phyloP scores from a whole-genome alignment of 2,797 vertebrate genomes.

The Leucoraja ocellata region DNA sequence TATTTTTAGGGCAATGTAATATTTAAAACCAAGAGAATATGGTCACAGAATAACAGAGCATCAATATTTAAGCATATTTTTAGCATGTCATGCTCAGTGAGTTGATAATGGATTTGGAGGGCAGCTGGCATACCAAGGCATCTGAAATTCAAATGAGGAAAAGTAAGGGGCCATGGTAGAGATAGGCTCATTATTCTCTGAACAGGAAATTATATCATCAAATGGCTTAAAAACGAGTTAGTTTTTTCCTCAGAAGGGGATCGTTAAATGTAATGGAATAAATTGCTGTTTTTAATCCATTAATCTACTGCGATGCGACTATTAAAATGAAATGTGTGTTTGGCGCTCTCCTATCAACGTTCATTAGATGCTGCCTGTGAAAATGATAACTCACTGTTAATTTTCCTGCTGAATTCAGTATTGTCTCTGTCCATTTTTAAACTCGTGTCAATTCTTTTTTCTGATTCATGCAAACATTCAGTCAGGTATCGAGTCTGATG shows the following conservation, averaged over 20 bases:
- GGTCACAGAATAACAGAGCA: conserved; percentile 8
- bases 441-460: background rate
- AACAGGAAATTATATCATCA: background rate
- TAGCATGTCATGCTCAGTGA: background rate
- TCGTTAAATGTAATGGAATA: background rate
- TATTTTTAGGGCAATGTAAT: conserved; percentile 30
- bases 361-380: background rate
- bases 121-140: background rate
- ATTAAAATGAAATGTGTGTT: background rate
- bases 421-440: background rate
- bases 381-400: background rate
- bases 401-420: background rate
- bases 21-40: background rate
- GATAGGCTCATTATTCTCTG: background rate
- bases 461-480: background rate
- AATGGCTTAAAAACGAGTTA: background rate
- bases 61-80: conserved; percentile 27
- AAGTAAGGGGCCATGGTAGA: background rate
- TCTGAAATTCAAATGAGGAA: background rate
- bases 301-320: background rate
- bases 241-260: background rate
- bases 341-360: no score
- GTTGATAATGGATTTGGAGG: background rate
- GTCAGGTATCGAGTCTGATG: background rate
- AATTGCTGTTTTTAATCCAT: conserved; percentile 27